These are phyloP conservation scores for Pseudochirops cupreus DNA, from an alignment of 2,797 vertebrate genomes.

Conservation along the genomic window DNA sequence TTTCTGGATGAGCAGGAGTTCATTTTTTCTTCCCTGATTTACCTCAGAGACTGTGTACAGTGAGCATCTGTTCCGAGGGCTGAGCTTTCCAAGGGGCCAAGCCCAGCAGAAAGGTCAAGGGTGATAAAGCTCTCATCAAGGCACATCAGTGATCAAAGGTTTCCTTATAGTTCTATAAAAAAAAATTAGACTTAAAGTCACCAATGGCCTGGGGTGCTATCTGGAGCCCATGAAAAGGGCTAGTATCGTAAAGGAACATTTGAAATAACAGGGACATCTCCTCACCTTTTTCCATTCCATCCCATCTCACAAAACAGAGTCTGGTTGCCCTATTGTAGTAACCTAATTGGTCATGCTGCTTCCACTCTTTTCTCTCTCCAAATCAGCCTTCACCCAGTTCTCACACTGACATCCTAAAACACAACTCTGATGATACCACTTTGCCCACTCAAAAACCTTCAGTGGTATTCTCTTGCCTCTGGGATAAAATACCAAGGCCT, in stretches of 20 bases:
- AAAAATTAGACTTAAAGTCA: neutral
- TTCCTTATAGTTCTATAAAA: neutral
- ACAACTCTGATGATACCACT: slow-evolving; percentile 18
- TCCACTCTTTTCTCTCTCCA: neutral
- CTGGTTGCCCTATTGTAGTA: neutral
- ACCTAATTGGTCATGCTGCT: neutral
- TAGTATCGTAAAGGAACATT: neutral
- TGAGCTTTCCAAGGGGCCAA: neutral
- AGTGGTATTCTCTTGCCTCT: neutral
- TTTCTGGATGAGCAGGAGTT: slow-evolving; percentile 10
- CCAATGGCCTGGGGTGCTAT: neutral
- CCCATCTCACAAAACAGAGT: neutral
- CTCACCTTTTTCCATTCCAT: slow-evolving; percentile 7
- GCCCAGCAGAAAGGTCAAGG: neutral
- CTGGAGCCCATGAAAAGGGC: neutral
- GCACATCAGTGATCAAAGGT: neutral
- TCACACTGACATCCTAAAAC: slow-evolving; percentile 48
- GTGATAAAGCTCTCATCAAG: neutral
- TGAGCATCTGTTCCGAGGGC: neutral
- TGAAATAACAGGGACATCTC: neutral
- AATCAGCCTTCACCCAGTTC: neutral
- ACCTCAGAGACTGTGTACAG: neutral
- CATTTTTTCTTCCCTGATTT: slow-evolving; percentile 27
- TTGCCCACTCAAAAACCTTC: neutral
- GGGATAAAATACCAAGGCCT: slow-evolving; percentile 37